Evolutionary conservation across 2,797 vertebrate species (phyloP), one percentile per base, ranked within the genome.

Genomic region (Sternotherus odoratus): DNA sequence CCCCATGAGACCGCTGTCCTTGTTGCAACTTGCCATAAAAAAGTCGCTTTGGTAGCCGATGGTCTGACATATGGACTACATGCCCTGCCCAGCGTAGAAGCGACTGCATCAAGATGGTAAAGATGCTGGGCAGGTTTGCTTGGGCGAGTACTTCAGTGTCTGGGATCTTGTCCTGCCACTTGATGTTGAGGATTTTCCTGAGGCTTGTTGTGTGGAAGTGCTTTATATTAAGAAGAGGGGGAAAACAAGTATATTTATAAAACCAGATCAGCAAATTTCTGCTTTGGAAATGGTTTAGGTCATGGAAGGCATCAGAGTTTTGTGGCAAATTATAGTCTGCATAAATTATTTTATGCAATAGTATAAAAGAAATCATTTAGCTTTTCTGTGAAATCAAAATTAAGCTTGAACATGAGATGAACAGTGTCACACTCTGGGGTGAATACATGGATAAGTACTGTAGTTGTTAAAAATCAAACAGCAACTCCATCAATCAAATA

Each of bases 401-500:
- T 66, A 77, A 95, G 75, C 36, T 39, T 87, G 83, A 84, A 85
- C 79, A 87, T 74, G 77, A 94, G 56, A 86, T 92, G 87, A 95
- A 94, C 96, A 96, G 91, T 90, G 96, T 95, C 77, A 28, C 75
- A 86, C 87, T 96, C 95, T 97, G 92, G 83, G 2, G 85, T 90
- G 56, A 87, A 85, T 9, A 78, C 43, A 17, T 1, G 88, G 90
- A 81, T 90, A 77, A 85, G 43, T 80, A 77, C 78, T 92, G 82
- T 56, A 92, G 90, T 69, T 94, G 92, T 85, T 94, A 95, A 97
- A 21, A 95, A 82, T 77, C 79, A 80, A 95, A 85, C 63, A 89
- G 87, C 95, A 91, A 48, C 83, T 94, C 89, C 95, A 89, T 92
- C 87, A 96, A 96, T 97, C 84, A n/a, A 97, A 87, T 74, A 83